Evolutionary conservation across 2,888 invertebrate genomes (phyloP), one percentile per base, ranked within the genome.

Genomic region (Coleophora flavipennella): DNA sequence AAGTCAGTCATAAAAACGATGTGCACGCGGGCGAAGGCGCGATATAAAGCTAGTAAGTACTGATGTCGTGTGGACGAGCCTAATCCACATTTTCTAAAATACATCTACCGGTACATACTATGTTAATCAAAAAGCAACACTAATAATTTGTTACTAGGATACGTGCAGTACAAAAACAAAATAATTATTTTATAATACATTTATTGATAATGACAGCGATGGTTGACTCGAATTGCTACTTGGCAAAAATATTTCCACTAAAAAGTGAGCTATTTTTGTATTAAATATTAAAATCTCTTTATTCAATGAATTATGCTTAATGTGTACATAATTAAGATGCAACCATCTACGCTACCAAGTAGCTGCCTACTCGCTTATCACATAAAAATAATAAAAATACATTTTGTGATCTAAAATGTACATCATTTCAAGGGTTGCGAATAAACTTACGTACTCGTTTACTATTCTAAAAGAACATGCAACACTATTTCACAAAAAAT

Each of bases 161-260:
- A 3, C 20, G 6, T 20, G 20, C 20, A 20, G 3, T 62, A 62
- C 49, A 58, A 57, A 67, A 67, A 65, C 59, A 53, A 67, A 58
- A 45, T 38, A 48, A 48, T 58, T 60, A 65, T 68, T 76, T 81
- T 77, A 81, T 77, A 71, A 74, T 83, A 84, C 81, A 83, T 83
- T 83, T 83, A 84, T 81, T 83, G 72, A 80, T 81, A 81, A 83
- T 84, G 83, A 84, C 78, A 84, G 84, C 83, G 74, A 81, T 75
- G 78, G 71, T 81, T 79, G 83, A 84, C 79, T 83, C 70, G 57
- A 80, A 76, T 75, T 74, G 77, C 84, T 84, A 84, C 83, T 81
- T 74, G 81, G 83, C 83, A 84, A 84, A 83, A 83, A 80, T 81
- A 83, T 78, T 66, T 79, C 78, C 80, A 80, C 83, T 81, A 81